phyloP scores from a whole-genome alignment of 2,888 invertebrate species.

The Sepiola atlantica region DNA sequence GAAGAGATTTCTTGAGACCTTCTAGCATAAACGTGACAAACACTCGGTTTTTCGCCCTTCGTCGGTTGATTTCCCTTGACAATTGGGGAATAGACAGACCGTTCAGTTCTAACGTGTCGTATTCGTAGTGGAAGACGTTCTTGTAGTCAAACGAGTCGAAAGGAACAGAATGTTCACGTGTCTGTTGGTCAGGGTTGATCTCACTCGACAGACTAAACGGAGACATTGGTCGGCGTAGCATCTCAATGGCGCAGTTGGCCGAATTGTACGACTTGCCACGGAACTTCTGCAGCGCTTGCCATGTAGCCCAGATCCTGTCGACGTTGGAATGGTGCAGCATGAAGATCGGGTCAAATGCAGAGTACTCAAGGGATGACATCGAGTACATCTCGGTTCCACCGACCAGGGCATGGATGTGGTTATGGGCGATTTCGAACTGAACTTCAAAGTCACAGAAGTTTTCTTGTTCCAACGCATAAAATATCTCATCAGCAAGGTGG shows the following conservation, averaged over 20 bases:
- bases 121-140: slow-evolving; percentile 48
- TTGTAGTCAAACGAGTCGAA: slow-evolving; percentile 52
- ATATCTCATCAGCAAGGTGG: slow-evolving; percentile 51
- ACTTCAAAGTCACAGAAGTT: slow-evolving; percentile 51
- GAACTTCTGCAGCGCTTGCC: slow-evolving; percentile 54
- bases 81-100: slow-evolving; percentile 50
- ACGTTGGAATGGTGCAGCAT: slow-evolving; percentile 50
- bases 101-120: slow-evolving; percentile 51
- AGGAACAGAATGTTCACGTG: slow-evolving; percentile 54
- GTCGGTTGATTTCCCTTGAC: slow-evolving; percentile 48
- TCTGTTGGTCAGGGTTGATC: slow-evolving; percentile 53
- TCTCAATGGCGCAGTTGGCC: slow-evolving; percentile 55
- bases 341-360: slow-evolving; percentile 50
- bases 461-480: slow-evolving; percentile 54
- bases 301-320: slow-evolving; percentile 51
- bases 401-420: slow-evolving; percentile 55
- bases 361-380: slow-evolving; percentile 55
- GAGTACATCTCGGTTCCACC: slow-evolving; percentile 54
- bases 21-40: slow-evolving; percentile 50
- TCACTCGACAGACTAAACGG: slow-evolving; percentile 54
- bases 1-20: slow-evolving; percentile 49
- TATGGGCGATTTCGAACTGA: slow-evolving; percentile 54
- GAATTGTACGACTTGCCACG: slow-evolving; percentile 54
- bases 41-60: slow-evolving; percentile 44
- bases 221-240: slow-evolving; percentile 52